Base-by-base conservation (phyloP, 2,113 vertebrate genomes). In the Indicator indicator region DNA sequence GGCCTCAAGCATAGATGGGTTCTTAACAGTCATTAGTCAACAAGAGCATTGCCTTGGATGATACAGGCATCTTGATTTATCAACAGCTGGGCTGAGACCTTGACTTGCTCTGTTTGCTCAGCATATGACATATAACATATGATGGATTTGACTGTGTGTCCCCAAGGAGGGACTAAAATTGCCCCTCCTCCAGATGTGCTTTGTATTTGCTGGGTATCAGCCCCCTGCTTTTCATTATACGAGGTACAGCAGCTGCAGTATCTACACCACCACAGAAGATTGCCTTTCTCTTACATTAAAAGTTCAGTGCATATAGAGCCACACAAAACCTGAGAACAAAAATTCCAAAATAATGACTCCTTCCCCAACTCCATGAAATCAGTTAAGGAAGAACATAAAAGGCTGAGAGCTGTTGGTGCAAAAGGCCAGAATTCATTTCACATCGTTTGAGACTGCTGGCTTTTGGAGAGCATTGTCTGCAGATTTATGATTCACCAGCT, bases 401-500 rank as follows among this genome's bases (percentile, higher is more conserved):
- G 6, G 13, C 10, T 58, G 52, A 86, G 69, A 89, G 59, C n/a
- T 23, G 44, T 38, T 93, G 80, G 78, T 87, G 50, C 48, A 72
- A 86, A 73, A 89, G 72, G 56, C 32, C 11, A 20, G 71, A 73
- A 73, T 63, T 78, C 54, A 46, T 94, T 82, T 70, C 36, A 46
- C 36, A 65, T 80, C 6, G 2, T 86, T 90, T 89, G 58, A 82
- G 81, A 55, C 40, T 83, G 38, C 72, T 95, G 23, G 2, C 75
- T 95, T 73, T 86, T 79, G 77, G 71, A 93, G 46, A 73, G 40
- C 86, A 67, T 32, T 92, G 36, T 27, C 75, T 79, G 33, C 50
- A 88, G 83, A 92, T 95, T 97, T 97, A 96, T 91, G 82, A 58
- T 89, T 56, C 88, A 88, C 78, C 59, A 77, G 83, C 74, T 79